These are phyloP conservation scores for Engystomops pustulosus DNA, from an alignment of 2,113 vertebrate genomes.

Conservation along the genomic window DNA sequence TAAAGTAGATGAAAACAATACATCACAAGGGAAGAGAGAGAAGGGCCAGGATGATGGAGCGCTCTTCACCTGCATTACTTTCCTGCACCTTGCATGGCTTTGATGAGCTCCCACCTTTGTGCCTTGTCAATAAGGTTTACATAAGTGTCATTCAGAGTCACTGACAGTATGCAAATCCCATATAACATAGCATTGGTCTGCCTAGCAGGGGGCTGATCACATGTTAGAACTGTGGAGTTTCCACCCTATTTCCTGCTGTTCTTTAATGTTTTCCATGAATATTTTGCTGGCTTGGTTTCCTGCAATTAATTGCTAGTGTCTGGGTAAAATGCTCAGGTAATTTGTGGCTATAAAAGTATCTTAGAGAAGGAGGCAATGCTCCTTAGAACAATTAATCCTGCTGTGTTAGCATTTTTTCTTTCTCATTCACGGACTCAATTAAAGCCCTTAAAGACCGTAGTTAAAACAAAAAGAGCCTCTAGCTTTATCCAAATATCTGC, in stretches of 20 bases:
- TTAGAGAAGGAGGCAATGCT: neutral
- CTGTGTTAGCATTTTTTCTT: neutral
- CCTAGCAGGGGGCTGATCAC: conserved; percentile 35
- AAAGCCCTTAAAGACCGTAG: neutral
- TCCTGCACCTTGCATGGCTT: conserved; percentile 12
- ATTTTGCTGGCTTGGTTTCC: conserved; percentile 42
- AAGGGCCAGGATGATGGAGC: neutral
- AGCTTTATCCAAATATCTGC: too few species aligned
- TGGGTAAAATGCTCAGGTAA: conserved; percentile 29
- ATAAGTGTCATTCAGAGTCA: conserved; percentile 10
- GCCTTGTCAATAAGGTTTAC: conserved; percentile 1
- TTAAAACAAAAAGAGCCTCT: neutral
- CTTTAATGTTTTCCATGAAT: conserved; percentile 58
- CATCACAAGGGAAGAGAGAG: conserved; percentile 15
- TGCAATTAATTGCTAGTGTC: conserved; percentile 38
- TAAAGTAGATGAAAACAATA: neutral
- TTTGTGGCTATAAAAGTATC: conserved; percentile 1
- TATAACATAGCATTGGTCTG: neutral
- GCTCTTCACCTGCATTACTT: neutral
- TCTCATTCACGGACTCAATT: neutral
- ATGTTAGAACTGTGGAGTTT: conserved; percentile 33
- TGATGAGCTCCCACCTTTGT: conserved; percentile 29
- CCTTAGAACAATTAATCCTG: conserved; percentile 1
- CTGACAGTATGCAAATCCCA: conserved; percentile 20
- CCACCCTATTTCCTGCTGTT: conserved; percentile 43